These are phyloP conservation scores for Spinus olivaceus DNA, from an alignment of 2,797 vertebrate species.

Conservation along the genomic window DNA sequence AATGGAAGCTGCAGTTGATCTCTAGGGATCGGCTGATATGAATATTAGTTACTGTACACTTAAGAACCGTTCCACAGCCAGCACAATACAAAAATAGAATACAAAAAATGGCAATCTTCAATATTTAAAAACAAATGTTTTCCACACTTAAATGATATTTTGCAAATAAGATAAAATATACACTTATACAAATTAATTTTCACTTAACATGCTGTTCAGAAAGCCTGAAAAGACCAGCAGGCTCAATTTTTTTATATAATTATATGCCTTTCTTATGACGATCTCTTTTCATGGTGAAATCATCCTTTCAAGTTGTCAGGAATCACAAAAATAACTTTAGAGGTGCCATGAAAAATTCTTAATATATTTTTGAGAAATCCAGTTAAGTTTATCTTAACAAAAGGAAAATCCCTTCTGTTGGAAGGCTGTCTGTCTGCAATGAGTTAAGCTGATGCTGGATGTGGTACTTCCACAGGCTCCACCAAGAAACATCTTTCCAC, in stretches of 20 bases:
- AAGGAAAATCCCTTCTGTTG: neutral
- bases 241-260: neutral
- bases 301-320: neutral
- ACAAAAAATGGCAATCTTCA: neutral
- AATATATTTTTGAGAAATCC: neutral
- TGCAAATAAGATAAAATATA: neutral
- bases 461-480: neutral
- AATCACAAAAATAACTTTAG: neutral
- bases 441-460: neutral
- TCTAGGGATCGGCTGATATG: neutral
- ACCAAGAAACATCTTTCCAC: neutral
- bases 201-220: neutral
- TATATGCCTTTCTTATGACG: neutral
- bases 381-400: neutral
- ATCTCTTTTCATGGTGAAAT: neutral
- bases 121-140: neutral
- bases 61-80: neutral
- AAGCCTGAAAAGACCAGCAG: neutral
- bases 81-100: neutral
- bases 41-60: neutral
- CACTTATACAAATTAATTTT: neutral
- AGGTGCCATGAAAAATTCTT: rapidly evolving
- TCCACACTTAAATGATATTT: neutral
- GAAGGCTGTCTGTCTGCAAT: neutral
- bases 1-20: neutral